These are phyloP conservation scores for Atrichornis clamosus DNA, from an alignment of 2,113 vertebrate species.

Conservation along the genomic window DNA sequence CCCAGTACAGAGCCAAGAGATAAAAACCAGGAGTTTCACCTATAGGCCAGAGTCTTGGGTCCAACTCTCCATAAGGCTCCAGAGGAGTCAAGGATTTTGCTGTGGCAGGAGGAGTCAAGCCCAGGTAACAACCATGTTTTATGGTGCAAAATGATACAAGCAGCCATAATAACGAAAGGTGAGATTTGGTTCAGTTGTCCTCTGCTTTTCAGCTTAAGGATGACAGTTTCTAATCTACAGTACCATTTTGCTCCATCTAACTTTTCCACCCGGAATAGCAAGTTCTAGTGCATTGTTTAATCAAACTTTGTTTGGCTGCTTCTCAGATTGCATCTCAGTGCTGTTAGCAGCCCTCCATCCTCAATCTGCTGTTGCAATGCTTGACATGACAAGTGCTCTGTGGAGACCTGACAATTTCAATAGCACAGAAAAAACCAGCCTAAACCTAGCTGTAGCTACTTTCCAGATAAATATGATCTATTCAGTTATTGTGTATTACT, in stretches of 20 bases:
- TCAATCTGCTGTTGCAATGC: not conserved
- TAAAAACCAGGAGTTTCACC: not conserved
- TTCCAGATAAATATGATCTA: not conserved
- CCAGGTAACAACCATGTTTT: not conserved
- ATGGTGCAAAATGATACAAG: not conserved
- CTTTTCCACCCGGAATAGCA: not conserved
- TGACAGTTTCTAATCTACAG: not conserved
- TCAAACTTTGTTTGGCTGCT: not conserved
- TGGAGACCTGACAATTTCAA: not conserved
- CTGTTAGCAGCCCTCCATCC: not conserved
- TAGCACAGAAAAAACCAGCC: not conserved
- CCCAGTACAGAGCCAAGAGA: not conserved
- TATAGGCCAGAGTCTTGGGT: not conserved
- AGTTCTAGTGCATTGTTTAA: not conserved
- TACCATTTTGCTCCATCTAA: not conserved
- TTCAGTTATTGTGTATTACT: not conserved
- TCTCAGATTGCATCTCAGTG: not conserved
- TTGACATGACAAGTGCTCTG: not conserved
- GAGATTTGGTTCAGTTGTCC: not conserved
- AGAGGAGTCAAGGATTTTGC: not conserved
- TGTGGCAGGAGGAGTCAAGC: not conserved
- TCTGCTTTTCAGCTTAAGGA: not conserved
- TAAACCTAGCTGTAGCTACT: not conserved
- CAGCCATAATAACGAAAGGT: not conserved
- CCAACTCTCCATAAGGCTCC: not conserved